phyloP scores from a whole-genome alignment of 2,888 invertebrate genomes.

The Trissolcus japonicus region DNA sequence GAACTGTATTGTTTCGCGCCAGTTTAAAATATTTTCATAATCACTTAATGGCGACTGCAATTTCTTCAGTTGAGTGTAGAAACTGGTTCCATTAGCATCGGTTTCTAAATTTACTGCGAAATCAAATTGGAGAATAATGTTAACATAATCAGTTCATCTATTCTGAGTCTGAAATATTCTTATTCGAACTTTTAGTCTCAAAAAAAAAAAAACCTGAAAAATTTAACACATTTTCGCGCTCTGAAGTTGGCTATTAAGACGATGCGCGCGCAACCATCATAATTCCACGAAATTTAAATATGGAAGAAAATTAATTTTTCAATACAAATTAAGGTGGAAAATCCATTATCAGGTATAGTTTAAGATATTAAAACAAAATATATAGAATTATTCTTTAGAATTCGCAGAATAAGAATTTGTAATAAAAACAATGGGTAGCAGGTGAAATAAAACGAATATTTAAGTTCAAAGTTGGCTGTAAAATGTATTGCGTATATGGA shows the following conservation, averaged over 20 bases:
- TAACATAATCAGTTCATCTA: conserved; percentile 1
- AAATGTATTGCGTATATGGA: no score
- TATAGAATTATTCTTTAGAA: no score
- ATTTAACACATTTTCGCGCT: neutral
- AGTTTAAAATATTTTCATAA: conserved; percentile 18
- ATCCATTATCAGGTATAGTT: no score
- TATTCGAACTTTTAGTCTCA: neutral
- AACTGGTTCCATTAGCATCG: conserved; percentile 17
- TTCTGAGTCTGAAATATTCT: neutral
- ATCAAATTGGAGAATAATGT: conserved; percentile 5
- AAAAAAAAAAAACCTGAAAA: neutral
- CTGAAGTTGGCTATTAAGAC: neutral
- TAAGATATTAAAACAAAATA: no score
- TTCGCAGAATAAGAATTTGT: no score
- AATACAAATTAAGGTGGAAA: no score
- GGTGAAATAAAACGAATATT: no score
- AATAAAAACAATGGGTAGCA: no score
- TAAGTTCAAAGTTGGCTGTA: no score
- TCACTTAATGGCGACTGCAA: conserved; percentile 10
- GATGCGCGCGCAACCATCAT: neutral
- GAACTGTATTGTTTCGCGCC: neutral
- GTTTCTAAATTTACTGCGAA: conserved; percentile 10
- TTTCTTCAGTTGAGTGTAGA: conserved; percentile 10
- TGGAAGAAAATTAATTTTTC: no score
- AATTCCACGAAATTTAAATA: neutral